Conservation (phyloP, 2,797 vertebrate genomes). For the Sebastes trivittatus region DNA sequence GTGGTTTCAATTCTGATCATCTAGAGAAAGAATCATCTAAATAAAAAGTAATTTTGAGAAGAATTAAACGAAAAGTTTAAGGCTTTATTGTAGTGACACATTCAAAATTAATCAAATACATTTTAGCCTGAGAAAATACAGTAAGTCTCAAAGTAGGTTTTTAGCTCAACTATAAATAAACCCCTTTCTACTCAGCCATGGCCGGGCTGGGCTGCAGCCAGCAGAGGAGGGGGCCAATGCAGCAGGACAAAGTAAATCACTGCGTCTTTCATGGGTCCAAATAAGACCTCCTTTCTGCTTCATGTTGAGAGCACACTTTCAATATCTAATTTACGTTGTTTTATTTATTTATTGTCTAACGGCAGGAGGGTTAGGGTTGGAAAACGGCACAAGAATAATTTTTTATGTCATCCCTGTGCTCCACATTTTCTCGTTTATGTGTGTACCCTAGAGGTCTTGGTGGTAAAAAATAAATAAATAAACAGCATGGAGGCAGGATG, state of each 20-base stretch:
- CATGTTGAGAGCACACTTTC: constrained; percentile 5
- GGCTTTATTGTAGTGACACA: neutral
- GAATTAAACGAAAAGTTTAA: neutral
- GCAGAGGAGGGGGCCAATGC: constrained; percentile 61
- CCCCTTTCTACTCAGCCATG: constrained; percentile 68
- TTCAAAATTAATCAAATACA: constrained; percentile 41
- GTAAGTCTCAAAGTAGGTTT: constrained; percentile 85
- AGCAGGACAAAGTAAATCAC: constrained; percentile 65
- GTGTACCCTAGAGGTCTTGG: neutral
- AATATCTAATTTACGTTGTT: constrained; percentile 23
- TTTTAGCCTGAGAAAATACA: constrained; percentile 67
- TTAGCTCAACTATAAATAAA: constrained; percentile 88
- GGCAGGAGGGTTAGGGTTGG: neutral
- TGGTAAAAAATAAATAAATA: neutral
- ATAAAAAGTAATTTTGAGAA: neutral
- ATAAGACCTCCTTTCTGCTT: constrained; percentile 20
- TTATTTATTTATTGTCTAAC: constrained; percentile 22
- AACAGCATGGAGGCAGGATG: constrained; percentile 7
- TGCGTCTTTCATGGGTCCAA: constrained; percentile 47
- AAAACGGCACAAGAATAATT: constrained; percentile 2
- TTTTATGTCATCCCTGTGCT: neutral
- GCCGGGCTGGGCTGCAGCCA: constrained; percentile 68
- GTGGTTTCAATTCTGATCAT: neutral
- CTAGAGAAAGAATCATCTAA: neutral
- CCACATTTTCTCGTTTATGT: neutral